These are phyloP conservation scores for Bufotes viridis DNA, from an alignment of 2,797 vertebrate genomes.

Conservation along the genomic window DNA sequence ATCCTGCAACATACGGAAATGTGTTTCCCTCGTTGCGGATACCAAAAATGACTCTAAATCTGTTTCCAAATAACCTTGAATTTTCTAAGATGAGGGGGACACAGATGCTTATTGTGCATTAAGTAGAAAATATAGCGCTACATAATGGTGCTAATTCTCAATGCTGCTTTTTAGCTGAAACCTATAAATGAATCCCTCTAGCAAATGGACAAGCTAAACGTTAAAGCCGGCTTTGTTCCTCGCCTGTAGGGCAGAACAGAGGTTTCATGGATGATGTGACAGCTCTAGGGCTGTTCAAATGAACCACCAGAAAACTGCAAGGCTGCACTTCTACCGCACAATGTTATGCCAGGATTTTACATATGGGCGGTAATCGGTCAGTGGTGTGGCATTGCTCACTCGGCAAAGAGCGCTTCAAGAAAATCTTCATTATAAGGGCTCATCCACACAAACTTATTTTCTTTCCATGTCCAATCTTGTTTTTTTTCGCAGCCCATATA, in stretches of 20 bases:
- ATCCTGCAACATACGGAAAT: background rate
- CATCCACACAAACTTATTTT: no score
- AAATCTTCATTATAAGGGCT: background rate
- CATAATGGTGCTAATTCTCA: conserved; percentile 11
- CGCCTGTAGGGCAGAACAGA: conserved; percentile 16
- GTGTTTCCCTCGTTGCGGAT: background rate
- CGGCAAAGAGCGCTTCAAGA: background rate
- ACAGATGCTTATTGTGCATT: background rate
- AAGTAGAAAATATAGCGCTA: background rate
- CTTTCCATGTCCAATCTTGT: no score
- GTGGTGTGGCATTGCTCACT: background rate
- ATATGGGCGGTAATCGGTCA: background rate
- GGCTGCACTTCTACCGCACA: background rate
- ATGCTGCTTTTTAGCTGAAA: conserved; percentile 2
- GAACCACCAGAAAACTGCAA: background rate
- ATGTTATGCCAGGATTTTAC: background rate
- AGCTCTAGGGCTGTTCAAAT: background rate
- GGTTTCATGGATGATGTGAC: conserved; percentile 19
- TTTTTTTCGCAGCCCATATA: no score
- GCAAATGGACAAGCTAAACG: background rate
- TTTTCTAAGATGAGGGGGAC: background rate
- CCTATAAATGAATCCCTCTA: conserved; percentile 8
- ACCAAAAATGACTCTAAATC: conserved; percentile 1
- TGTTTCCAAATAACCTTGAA: background rate
- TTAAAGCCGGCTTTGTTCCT: conserved; percentile 18